A percentile compares a stretch with the other conserved stretches of the same genome.
Evolutionary conservation across 2,113 vertebrate genomes (phyloP).

Genomic region (Equus quagga): DNA sequence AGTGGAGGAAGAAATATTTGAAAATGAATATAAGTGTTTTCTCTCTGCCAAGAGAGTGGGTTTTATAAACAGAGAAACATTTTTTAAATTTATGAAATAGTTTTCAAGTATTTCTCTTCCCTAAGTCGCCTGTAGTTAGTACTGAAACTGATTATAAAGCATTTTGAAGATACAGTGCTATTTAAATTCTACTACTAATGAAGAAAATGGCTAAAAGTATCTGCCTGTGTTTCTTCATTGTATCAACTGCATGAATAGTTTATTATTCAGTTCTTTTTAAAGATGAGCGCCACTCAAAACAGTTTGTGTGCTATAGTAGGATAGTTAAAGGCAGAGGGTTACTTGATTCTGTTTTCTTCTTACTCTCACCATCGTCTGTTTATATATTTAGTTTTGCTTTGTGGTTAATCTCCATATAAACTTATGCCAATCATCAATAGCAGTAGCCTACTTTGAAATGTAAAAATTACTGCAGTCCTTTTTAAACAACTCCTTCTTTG

Average conservation of each 20-base stretch:
- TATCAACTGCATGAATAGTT: neutral
- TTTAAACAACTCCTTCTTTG: neutral
- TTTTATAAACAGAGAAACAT: slow-evolving; percentile 39
- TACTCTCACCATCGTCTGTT: neutral
- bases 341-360: neutral
- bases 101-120: slow-evolving; percentile 61
- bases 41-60: slow-evolving; percentile 25
- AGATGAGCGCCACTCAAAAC: neutral
- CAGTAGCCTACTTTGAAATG: neutral
- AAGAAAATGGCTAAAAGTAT: neutral
- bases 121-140: neutral
- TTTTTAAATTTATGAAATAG: slow-evolving; percentile 47
- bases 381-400: slow-evolving; percentile 41
- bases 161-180: slow-evolving; percentile 21
- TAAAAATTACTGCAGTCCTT: neutral
- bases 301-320: neutral
- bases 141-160: slow-evolving; percentile 32
- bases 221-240: neutral
- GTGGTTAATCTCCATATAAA: neutral
- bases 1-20: slow-evolving; percentile 39
- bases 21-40: slow-evolving; percentile 50
- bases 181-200: neutral
- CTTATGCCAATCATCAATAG: neutral
- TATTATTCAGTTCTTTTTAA: neutral
- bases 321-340: neutral